Conservation (phyloP, 1,140 invertebrate genomes). For the Euschistus heros region DNA sequence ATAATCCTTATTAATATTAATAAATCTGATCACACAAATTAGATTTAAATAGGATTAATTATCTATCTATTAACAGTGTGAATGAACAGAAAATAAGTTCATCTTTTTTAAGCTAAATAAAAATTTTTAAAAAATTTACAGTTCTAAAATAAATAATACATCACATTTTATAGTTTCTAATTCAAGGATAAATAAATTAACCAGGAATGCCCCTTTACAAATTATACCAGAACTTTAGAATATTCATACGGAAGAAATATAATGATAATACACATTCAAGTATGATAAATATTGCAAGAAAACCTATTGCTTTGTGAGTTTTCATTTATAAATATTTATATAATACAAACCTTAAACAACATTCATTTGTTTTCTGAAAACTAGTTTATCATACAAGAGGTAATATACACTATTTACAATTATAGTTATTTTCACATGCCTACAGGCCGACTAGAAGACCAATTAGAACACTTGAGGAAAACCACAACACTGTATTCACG, state of each 20-base stretch:
- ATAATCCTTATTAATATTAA: too few relatives aligned
- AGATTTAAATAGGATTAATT: too few relatives aligned
- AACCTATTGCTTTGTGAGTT: conserved; percentile 13
- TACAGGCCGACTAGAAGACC: conserved; percentile 27
- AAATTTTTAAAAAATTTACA: too few relatives aligned
- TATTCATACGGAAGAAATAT: not conserved
- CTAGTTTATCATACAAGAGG: conserved; percentile 24
- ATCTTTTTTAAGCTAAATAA: too few relatives aligned
- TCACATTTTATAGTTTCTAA: too few relatives aligned
- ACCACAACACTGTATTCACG: conserved; percentile 9
- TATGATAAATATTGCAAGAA: conserved; percentile 10
- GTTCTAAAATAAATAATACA: too few relatives aligned
- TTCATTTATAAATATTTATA: conserved; percentile 17
- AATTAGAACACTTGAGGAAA: conserved; percentile 19
- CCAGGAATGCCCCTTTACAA: too few relatives aligned
- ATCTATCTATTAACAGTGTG: too few relatives aligned
- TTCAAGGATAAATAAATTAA: too few relatives aligned
- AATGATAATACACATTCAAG: conserved; percentile 7
- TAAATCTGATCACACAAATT: too few relatives aligned
- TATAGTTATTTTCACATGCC: conserved; percentile 20
- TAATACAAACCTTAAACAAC: conserved; percentile 18
- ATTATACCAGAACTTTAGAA: not conserved
- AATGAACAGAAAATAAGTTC: too few relatives aligned
- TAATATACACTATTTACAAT: conserved; percentile 26
- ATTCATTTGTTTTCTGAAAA: conserved; percentile 15